Conservation (phyloP, 2,113 vertebrate genomes). For the Grallaria varia region DNA sequence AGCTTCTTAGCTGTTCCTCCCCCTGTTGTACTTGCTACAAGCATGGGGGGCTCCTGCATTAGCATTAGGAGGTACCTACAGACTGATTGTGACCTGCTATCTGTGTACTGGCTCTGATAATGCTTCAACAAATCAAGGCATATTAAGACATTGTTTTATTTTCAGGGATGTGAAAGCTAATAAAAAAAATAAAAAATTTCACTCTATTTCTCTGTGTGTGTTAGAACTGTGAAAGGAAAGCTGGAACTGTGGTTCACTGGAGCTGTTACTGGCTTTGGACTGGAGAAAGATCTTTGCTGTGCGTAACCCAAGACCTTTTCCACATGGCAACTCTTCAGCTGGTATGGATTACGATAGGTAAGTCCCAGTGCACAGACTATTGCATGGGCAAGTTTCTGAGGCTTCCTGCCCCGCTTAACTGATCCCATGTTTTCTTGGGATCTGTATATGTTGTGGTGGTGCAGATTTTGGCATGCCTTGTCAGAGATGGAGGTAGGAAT, state of each 20-base stretch:
- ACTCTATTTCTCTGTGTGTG: neutral
- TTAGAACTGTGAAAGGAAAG: neutral
- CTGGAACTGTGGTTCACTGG: neutral
- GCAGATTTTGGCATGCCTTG: neutral
- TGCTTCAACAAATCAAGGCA: neutral
- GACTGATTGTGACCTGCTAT: neutral
- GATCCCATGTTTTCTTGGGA: neutral
- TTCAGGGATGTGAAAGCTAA: neutral
- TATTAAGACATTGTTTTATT: neutral
- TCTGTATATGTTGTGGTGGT: neutral
- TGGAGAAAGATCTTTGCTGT: neutral
- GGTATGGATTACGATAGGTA: neutral
- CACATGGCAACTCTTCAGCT: neutral
- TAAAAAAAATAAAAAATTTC: neutral
- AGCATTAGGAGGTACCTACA: neutral
- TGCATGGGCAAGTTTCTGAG: neutral
- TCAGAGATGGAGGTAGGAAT: neutral
- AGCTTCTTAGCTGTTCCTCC: slow-evolving; percentile 4
- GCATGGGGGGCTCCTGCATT: neutral
- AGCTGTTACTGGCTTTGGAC: neutral
- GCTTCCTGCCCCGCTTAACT: neutral
- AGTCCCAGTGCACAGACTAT: neutral
- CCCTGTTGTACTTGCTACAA: neutral
- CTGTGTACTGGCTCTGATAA: neutral
- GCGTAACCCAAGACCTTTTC: neutral